phyloP scores from a whole-genome alignment of 64 coral and sea anemone genomes.

The Anthopleura sola region DNA sequence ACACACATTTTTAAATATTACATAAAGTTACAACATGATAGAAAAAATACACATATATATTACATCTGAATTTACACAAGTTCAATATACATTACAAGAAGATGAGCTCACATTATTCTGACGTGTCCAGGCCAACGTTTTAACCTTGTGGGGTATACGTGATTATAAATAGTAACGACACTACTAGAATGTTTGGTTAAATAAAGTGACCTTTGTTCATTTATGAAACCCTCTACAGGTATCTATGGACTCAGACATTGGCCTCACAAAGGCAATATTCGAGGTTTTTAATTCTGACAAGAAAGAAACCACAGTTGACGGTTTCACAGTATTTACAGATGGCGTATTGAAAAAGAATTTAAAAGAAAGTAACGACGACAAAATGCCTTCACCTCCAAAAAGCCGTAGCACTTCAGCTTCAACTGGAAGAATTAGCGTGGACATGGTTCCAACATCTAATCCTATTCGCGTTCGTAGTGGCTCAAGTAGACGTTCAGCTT shows the following conservation, averaged over 20 bases:
- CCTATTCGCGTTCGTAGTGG: constrained; percentile 1
- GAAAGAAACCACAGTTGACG: background rate
- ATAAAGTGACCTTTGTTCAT: too few relatives aligned
- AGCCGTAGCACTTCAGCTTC: background rate
- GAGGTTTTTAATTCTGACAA: background rate
- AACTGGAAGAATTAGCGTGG: background rate
- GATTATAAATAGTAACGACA: too few relatives aligned
- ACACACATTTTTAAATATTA: too few relatives aligned
- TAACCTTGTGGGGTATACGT: too few relatives aligned
- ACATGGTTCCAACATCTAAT: background rate
- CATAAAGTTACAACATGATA: too few relatives aligned
- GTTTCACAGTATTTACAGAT: background rate
- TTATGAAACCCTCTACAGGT: background rate
- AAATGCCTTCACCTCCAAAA: background rate
- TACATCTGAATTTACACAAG: too few relatives aligned
- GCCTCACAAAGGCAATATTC: background rate
- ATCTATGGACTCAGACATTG: background rate
- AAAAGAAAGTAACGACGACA: background rate
- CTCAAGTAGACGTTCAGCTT: background rate
- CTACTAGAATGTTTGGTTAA: too few relatives aligned
- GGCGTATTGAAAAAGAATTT: background rate
- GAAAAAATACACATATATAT: too few relatives aligned
- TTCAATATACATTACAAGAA: too few relatives aligned
- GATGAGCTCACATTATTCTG: too few relatives aligned
- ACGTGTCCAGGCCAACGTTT: too few relatives aligned